A percentile compares a stretch with the other conserved stretches of the same genome.
Conservation (phyloP, 2,888 invertebrate species). For the Chirona hameri region DNA sequence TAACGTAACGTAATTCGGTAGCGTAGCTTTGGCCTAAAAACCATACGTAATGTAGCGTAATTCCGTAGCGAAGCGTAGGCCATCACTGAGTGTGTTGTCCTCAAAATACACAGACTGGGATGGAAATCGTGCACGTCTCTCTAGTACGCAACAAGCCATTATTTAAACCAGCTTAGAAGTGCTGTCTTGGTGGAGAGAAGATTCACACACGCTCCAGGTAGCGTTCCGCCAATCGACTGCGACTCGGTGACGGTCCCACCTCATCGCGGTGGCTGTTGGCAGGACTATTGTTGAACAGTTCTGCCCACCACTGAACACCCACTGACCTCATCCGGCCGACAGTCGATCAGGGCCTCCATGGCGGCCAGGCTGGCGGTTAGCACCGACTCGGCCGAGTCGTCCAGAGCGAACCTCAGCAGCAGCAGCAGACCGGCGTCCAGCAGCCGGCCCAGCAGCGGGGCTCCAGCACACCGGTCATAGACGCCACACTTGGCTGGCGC, state of each 20-base stretch:
- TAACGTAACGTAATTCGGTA: too few species aligned
- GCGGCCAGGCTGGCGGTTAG: constrained; percentile 72
- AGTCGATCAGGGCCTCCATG: constrained; percentile 68
- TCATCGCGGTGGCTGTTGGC: constrained; percentile 29
- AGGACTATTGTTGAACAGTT: constrained; percentile 35
- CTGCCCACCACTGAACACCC: not conserved
- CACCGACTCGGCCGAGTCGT: constrained; percentile 71
- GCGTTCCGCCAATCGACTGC: constrained; percentile 34
- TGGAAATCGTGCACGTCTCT: too few species aligned
- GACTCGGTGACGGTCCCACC: constrained; percentile 32
- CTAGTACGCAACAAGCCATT: too few species aligned
- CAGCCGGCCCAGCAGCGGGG: constrained; percentile 42
- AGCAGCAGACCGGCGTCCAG: constrained; percentile 70
- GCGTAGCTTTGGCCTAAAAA: too few species aligned
- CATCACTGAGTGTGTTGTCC: too few species aligned
- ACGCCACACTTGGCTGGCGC: not conserved
- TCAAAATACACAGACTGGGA: too few species aligned
- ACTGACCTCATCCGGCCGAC: constrained; percentile 70
- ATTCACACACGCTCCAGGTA: constrained; percentile 1
- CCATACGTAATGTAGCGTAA: too few species aligned
- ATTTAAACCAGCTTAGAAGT: not conserved
- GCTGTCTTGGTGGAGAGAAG: not conserved
- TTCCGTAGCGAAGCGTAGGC: too few species aligned
- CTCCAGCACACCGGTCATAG: constrained; percentile 5
- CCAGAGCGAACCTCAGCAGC: constrained; percentile 76